A percentile compares a stretch with the other conserved stretches of the same genome.
Conservation (phyloP, 2,113 vertebrate genomes). For the Notothenia rossii region DNA sequence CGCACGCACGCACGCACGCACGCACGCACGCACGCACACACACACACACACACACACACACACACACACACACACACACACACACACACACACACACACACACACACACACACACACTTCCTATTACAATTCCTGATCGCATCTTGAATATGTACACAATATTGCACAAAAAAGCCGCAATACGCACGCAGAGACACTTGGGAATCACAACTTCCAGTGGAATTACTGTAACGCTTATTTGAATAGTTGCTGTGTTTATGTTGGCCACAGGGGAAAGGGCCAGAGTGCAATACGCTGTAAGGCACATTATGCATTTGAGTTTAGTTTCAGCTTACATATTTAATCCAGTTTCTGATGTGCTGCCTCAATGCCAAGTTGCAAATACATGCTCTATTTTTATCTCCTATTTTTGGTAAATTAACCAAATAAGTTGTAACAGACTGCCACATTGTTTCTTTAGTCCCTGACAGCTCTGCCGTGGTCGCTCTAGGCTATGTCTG, state of each 20-base stretch:
- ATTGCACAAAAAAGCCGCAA: neutral
- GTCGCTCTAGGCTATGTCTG: neutral
- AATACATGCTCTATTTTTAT: conserved; percentile 9
- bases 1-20: too few species aligned
- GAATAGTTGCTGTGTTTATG: neutral
- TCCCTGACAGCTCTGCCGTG: conserved; percentile 11
- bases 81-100: too few species aligned
- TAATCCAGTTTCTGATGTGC: conserved; percentile 34
- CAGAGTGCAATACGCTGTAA: neutral
- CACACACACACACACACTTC: too few species aligned
- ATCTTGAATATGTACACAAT: neutral
- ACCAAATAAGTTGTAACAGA: conserved; percentile 11
- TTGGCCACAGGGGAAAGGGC: neutral
- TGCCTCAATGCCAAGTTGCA: conserved; percentile 32
- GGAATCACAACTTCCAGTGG: neutral
- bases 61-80: too few species aligned
- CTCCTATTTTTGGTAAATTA: conserved; percentile 33
- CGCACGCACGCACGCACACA: too few species aligned
- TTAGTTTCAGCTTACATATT: conserved; percentile 15
- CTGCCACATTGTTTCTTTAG: neutral
- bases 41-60: too few species aligned
- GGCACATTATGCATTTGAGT: neutral
- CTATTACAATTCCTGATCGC: neutral
- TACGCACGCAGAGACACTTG: neutral
- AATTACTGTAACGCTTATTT: neutral